These are phyloP conservation scores for Lagopus muta DNA, from an alignment of 2,113 vertebrate species.

Conservation along the genomic window DNA sequence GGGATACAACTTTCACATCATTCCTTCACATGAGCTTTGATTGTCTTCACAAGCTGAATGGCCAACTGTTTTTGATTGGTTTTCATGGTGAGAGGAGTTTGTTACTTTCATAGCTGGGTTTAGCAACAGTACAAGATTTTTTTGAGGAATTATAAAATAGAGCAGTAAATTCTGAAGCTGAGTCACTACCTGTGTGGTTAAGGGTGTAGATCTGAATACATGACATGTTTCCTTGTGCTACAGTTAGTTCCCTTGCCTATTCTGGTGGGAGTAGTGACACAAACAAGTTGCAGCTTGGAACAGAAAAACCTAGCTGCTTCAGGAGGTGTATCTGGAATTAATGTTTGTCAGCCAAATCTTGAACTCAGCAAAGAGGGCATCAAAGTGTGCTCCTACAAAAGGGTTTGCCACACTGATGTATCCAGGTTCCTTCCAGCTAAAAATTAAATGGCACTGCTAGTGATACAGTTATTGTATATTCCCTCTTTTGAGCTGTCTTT, in stretches of 20 bases:
- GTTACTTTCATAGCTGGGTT: neutral
- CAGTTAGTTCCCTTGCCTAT: fast-evolving
- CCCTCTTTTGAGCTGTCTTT: neutral
- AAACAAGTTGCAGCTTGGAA: fast-evolving
- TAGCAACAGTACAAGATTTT: neutral
- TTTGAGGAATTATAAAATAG: neutral
- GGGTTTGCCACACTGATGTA: fast-evolving
- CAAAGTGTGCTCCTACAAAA: neutral
- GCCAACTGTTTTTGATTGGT: neutral
- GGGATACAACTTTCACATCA: neutral
- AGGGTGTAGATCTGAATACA: neutral
- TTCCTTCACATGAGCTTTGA: neutral
- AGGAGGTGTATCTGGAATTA: neutral
- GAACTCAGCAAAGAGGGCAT: neutral
- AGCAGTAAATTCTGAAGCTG: neutral
- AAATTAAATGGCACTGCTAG: neutral
- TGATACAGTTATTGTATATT: neutral
- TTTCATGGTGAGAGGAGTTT: neutral
- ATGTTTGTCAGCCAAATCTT: neutral
- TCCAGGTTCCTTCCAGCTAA: neutral
- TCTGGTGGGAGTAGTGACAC: neutral
- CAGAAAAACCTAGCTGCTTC: neutral
- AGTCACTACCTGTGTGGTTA: neutral
- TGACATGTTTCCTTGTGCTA: fast-evolving
- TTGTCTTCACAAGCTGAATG: neutral